Evolutionary conservation across 2,888 invertebrate genomes (phyloP).

Genomic region (Cheilosia pagana): DNA sequence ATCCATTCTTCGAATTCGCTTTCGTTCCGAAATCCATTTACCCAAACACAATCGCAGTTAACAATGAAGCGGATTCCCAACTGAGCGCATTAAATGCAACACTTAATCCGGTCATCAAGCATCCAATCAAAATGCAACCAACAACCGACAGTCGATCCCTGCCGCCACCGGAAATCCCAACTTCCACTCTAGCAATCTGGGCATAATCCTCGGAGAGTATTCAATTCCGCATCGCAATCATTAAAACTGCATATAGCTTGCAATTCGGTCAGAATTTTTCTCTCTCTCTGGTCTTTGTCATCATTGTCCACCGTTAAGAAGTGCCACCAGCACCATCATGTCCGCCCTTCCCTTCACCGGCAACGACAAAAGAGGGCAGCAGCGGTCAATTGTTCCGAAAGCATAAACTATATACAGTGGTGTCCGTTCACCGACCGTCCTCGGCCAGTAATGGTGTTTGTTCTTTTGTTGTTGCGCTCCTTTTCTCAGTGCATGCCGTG

Average conservation of each 20-base stretch:
- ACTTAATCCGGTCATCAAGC: constrained; percentile 63
- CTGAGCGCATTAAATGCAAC: constrained; percentile 64
- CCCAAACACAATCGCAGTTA: constrained; percentile 5
- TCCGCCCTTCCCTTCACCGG: background rate
- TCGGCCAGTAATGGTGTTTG: constrained; percentile 11
- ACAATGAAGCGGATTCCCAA: constrained; percentile 35
- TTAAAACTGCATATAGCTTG: constrained; percentile 67
- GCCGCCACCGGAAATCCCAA: constrained; percentile 64
- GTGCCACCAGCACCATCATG: background rate
- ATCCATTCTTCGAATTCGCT: background rate
- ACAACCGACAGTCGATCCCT: constrained; percentile 20
- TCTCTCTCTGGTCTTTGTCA: constrained; percentile 34
- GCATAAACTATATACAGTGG: constrained; percentile 16
- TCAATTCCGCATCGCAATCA: constrained; percentile 72
- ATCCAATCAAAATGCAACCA: constrained; percentile 50
- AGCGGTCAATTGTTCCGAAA: constrained; percentile 69
- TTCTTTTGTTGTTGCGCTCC: constrained; percentile 7
- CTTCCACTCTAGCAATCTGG: constrained; percentile 54
- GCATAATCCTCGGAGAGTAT: constrained; percentile 69
- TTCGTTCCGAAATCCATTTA: constrained; percentile 12
- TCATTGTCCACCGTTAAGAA: constrained; percentile 35
- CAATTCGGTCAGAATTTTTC: constrained; percentile 23
- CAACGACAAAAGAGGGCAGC: constrained; percentile 21
- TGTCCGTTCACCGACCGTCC: background rate
- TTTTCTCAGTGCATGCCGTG: constrained; percentile 2